Evolutionary conservation across 2,888 invertebrate genomes (phyloP).

Genomic region (Syrphus vitripennis): DNA sequence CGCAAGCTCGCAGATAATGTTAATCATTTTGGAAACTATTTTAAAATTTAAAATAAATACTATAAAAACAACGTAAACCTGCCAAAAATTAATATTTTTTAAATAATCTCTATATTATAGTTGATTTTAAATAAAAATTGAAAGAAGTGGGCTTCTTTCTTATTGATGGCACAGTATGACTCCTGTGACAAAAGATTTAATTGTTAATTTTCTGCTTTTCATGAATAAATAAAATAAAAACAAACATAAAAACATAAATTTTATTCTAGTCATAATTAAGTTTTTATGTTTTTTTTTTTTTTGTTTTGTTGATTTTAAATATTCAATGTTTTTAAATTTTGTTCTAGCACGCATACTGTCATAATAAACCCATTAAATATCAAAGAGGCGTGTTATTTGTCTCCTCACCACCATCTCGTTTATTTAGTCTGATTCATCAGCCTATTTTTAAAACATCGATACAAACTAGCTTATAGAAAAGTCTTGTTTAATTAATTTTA

Average conservation of each 20-base stretch:
- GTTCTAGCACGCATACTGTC: not conserved
- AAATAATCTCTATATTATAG: not conserved
- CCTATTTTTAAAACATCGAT: not conserved
- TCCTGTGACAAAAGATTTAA: not conserved
- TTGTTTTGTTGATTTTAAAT: not conserved
- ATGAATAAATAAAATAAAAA: slow-evolving; percentile 1
- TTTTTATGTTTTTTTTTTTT: not conserved
- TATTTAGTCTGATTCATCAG: slow-evolving; percentile 4
- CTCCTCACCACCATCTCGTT: not conserved
- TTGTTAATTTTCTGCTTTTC: slow-evolving; percentile 3
- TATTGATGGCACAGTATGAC: slow-evolving; percentile 7
- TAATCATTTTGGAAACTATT: not conserved
- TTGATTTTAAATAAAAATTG: not conserved
- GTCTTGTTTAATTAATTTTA: slow-evolving; percentile 22
- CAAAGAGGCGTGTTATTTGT: not conserved
- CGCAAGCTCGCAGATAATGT: not conserved
- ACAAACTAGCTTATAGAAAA: not conserved
- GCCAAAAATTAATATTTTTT: not conserved
- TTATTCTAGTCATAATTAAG: not conserved
- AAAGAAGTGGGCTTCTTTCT: not conserved
- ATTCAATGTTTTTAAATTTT: not conserved
- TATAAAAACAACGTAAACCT: not conserved
- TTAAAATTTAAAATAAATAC: not conserved
- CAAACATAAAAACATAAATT: slow-evolving; percentile 5
- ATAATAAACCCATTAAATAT: not conserved